phyloP scores from a whole-genome alignment of 2,113 vertebrate species.

The Rafetus swinhoei region DNA sequence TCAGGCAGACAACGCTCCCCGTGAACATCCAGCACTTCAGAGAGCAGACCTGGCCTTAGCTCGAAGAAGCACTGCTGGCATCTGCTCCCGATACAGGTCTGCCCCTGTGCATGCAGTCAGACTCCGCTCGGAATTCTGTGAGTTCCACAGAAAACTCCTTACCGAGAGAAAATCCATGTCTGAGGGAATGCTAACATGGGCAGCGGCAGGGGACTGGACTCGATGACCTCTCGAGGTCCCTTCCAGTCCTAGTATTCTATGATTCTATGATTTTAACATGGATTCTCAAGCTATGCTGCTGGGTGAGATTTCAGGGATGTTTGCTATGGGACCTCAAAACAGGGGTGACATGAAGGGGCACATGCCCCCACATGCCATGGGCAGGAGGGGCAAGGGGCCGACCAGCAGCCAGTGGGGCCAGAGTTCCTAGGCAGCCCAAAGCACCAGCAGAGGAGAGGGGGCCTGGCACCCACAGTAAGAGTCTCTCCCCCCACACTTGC shows the following conservation, averaged over 20 bases:
- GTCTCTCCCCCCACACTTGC: too few species aligned
- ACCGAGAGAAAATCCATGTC: background rate
- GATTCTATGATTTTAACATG: background rate
- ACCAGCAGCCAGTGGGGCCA: too few species aligned
- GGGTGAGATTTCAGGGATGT: background rate
- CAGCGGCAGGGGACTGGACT: too few species aligned
- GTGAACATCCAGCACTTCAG: background rate
- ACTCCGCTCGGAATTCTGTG: background rate
- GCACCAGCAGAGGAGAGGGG: too few species aligned
- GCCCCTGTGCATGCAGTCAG: too few species aligned
- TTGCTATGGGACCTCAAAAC: background rate
- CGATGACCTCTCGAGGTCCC: too few species aligned
- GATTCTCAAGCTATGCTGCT: background rate
- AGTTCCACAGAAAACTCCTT: background rate
- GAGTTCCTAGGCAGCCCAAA: too few species aligned
- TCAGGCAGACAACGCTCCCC: background rate
- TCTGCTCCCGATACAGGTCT: background rate
- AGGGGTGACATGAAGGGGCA: too few species aligned
- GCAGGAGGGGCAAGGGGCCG: too few species aligned
- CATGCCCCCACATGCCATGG: too few species aligned
- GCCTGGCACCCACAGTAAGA: too few species aligned
- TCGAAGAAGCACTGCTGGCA: background rate
- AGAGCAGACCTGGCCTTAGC: background rate
- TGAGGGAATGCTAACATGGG: background rate
- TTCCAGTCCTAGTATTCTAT: too few species aligned